Evolutionary conservation across 1,140 invertebrate genomes (phyloP).

Genomic region (Papilio machaon): DNA sequence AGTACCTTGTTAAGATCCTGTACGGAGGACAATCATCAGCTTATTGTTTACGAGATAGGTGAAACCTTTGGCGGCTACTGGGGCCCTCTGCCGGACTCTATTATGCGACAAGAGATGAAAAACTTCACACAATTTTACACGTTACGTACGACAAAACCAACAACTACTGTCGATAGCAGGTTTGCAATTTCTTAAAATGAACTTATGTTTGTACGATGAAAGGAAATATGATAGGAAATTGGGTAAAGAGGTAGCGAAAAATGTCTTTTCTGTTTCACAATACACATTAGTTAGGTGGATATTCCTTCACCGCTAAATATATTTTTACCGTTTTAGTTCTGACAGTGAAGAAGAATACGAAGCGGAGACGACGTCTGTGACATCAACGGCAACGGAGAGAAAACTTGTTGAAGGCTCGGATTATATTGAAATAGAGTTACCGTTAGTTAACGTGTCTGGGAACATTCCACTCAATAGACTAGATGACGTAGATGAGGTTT

Average conservation of each 20-base stretch:
- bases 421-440: slow-evolving; percentile 59
- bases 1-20: slow-evolving; percentile 51
- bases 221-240: neutral
- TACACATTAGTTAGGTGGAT: neutral
- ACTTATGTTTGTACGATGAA: neutral
- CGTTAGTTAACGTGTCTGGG: slow-evolving; percentile 67
- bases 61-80: slow-evolving; percentile 74
- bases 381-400: neutral
- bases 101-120: slow-evolving; percentile 45
- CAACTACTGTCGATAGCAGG: slow-evolving; percentile 38
- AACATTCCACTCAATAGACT: slow-evolving; percentile 47
- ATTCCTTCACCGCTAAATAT: neutral
- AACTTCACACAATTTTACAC: slow-evolving; percentile 56
- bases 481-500: slow-evolving; percentile 52
- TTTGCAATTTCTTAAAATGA: neutral
- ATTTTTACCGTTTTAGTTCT: neutral
- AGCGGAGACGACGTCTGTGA: neutral
- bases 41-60: slow-evolving; percentile 65
- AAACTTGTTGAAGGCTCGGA: slow-evolving; percentile 33
- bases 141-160: slow-evolving; percentile 51
- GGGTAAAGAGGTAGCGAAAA: neutral
- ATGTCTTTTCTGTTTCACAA: neutral
- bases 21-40: slow-evolving; percentile 48
- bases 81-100: slow-evolving; percentile 55
- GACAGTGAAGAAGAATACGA: slow-evolving; percentile 6